A percentile compares a stretch with the other conserved stretches of the same genome.
Conservation (phyloP, 2,888 invertebrate genomes). For the Baronia brevicornis region DNA sequence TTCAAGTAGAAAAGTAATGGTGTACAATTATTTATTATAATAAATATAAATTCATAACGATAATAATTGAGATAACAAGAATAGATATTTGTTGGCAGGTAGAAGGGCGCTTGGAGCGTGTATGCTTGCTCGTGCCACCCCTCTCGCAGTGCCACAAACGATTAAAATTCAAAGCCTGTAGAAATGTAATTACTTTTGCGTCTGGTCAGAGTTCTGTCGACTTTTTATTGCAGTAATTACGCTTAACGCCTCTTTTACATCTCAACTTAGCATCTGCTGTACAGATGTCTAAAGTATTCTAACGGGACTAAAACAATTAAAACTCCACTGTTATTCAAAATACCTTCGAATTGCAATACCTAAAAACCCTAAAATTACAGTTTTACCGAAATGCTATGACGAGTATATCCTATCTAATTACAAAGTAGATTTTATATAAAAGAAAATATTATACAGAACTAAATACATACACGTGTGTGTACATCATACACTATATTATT, state of each 20-base stretch:
- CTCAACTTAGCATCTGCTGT: conserved; percentile 23
- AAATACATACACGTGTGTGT: too few species aligned
- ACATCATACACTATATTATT: too few species aligned
- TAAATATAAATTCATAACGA: not conserved
- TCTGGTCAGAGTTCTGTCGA: conserved; percentile 57
- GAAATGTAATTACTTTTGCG: conserved; percentile 66
- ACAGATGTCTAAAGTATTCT: conserved; percentile 5
- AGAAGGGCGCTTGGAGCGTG: conserved; percentile 6
- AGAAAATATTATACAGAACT: too few species aligned
- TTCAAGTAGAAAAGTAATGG: too few species aligned
- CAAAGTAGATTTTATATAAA: too few species aligned
- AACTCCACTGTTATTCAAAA: too few species aligned
- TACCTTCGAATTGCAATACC: too few species aligned
- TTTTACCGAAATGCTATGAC: too few species aligned
- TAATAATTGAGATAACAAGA: conserved; percentile 2
- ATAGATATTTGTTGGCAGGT: conserved; percentile 2
- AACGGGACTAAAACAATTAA: not conserved
- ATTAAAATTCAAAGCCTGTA: conserved; percentile 71
- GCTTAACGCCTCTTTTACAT: conserved; percentile 60
- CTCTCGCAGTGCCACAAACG: conserved; percentile 30
- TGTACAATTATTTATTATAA: too few species aligned
- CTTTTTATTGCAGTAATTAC: conserved; percentile 66
- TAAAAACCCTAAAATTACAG: too few species aligned
- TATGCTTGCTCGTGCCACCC: conserved; percentile 16
- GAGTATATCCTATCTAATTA: too few species aligned